Evolutionary conservation across 2,888 invertebrate species (phyloP).

Genomic region (Drosophila algonquin): DNA sequence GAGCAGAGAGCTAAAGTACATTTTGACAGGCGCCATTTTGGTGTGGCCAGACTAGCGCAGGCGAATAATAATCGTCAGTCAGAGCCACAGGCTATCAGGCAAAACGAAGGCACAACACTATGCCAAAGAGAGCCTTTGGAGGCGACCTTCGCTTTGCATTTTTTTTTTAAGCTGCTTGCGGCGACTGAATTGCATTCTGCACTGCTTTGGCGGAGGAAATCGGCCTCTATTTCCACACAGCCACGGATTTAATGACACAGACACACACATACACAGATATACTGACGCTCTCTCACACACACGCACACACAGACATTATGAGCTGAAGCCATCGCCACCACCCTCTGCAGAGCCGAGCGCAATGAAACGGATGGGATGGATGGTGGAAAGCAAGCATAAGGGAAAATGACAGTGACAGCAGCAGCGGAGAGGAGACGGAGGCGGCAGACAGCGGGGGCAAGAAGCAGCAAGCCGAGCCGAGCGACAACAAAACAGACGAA

Average conservation of each 20-base stretch:
- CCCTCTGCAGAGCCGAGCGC: constrained; percentile 53
- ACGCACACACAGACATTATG: constrained; percentile 38
- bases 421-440: neutral
- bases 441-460: neutral
- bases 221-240: constrained; percentile 36
- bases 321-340: constrained; percentile 55
- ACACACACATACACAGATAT: constrained; percentile 26
- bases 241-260: constrained; percentile 30
- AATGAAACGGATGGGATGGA: neutral
- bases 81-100: constrained; percentile 1
- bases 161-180: neutral
- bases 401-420: constrained; percentile 40
- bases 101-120: neutral
- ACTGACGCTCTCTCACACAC: constrained; percentile 8
- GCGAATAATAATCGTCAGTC: neutral
- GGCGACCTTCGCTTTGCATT: constrained; percentile 23
- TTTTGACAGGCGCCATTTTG: constrained; percentile 68
- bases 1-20: constrained; percentile 28
- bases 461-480: constrained; percentile 3
- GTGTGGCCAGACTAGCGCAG: constrained; percentile 26
- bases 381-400: constrained; percentile 25
- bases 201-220: constrained; percentile 36
- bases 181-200: constrained; percentile 30
- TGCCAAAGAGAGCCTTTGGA: neutral
- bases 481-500: constrained; percentile 58